Percentiles rank a stretch among this genome's conserved stretches.
Conservation (phyloP, 2,797 vertebrate genomes). For the Tokudaia tokunoshimensis region DNA sequence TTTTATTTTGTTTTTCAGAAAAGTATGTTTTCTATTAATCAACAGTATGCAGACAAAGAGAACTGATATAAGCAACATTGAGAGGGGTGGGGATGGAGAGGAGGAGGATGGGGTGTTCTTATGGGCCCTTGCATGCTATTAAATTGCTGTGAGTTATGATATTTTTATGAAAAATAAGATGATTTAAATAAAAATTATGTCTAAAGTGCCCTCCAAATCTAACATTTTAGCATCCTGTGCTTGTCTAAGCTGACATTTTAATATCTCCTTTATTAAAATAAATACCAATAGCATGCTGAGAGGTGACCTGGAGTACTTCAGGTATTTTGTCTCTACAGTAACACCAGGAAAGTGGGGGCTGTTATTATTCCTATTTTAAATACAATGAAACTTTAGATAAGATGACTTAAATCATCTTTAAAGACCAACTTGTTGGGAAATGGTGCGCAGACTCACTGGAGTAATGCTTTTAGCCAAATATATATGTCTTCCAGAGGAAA, state of each 20-base stretch:
- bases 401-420: constrained; percentile 17
- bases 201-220: not conserved
- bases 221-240: not conserved
- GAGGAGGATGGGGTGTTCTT: not conserved
- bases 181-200: constrained; percentile 31
- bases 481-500: not conserved
- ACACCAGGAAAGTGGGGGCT: not conserved
- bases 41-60: not conserved
- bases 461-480: not conserved
- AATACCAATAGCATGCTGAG: not conserved
- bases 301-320: not conserved
- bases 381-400: not conserved
- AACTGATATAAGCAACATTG: not conserved
- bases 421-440: not conserved
- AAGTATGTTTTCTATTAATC: constrained; percentile 32
- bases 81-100: not conserved
- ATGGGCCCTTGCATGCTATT: not conserved
- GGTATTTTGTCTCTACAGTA: not conserved
- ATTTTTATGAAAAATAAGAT: not conserved
- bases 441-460: not conserved
- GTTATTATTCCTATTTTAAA: not conserved
- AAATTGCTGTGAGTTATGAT: not conserved
- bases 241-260: constrained; percentile 38
- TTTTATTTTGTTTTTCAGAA: not conserved
- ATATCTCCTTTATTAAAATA: not conserved